phyloP scores from a whole-genome alignment of 2,113 vertebrate species.

The Hylia prasina region DNA sequence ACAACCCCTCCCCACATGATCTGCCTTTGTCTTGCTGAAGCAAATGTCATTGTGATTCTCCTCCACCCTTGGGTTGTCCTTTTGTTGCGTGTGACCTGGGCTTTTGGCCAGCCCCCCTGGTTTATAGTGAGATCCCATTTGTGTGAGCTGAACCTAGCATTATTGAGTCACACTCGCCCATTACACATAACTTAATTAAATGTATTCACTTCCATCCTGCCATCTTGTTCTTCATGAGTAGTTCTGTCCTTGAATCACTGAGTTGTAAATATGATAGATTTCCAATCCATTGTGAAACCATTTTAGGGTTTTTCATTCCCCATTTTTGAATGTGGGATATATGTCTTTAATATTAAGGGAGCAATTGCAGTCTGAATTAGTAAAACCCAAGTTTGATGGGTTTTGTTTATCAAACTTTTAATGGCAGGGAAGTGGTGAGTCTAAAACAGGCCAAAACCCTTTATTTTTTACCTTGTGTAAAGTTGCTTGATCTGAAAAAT shows the following conservation, averaged over 20 bases:
- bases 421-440: background rate
- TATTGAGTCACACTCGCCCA: background rate
- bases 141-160: background rate
- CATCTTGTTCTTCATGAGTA: background rate
- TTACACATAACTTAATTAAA: background rate
- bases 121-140: background rate
- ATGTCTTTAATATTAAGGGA: background rate
- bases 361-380: background rate
- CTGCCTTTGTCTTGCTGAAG: background rate
- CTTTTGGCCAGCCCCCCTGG: background rate
- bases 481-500: background rate
- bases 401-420: background rate
- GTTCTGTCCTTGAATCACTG: background rate
- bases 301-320: background rate
- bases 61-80: background rate
- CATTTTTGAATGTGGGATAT: background rate
- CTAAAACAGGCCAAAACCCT: background rate
- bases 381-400: background rate
- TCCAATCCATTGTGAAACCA: background rate
- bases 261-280: background rate
- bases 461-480: background rate
- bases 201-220: background rate
- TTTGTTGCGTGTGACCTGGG: background rate
- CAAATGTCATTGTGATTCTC: background rate
- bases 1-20: background rate